phyloP scores from a whole-genome alignment of 2,888 invertebrate genomes.

The Drosophila falleni region DNA sequence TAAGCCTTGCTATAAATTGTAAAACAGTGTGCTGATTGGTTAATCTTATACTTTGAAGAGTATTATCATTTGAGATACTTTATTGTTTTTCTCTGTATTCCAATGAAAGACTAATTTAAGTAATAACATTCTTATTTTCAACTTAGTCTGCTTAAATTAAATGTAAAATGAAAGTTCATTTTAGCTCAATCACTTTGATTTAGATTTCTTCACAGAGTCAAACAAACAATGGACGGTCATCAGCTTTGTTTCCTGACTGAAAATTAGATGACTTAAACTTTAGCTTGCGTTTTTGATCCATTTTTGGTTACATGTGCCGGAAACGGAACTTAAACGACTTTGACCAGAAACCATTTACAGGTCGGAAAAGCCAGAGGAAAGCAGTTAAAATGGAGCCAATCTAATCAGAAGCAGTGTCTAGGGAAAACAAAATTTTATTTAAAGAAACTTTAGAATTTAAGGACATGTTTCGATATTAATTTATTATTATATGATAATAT shows the following conservation, averaged over 20 bases:
- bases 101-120: too few species aligned
- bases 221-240: conserved; percentile 73
- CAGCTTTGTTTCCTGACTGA: conserved; percentile 41
- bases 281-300: conserved; percentile 56
- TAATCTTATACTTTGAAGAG: background rate
- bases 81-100: too few species aligned
- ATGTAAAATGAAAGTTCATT: too few species aligned
- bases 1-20: background rate
- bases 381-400: conserved; percentile 9
- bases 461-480: too few species aligned
- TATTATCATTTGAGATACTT: too few species aligned
- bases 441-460: too few species aligned
- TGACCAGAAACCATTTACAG: conserved; percentile 36
- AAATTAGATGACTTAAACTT: conserved; percentile 25
- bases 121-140: too few species aligned
- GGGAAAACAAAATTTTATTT: too few species aligned
- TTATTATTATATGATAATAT: too few species aligned
- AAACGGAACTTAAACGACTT: conserved; percentile 81
- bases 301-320: conserved; percentile 73
- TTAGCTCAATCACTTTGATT: conserved; percentile 17
- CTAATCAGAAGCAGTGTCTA: background rate
- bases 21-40: background rate
- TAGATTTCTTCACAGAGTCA: conserved; percentile 33
- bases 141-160: too few species aligned
- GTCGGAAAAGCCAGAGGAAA: background rate